A percentile compares a stretch with the other conserved stretches of the same genome.
These are phyloP conservation scores for Parapsyche elsis DNA, from an alignment of 1,140 invertebrate genomes.

Conservation along the genomic window DNA sequence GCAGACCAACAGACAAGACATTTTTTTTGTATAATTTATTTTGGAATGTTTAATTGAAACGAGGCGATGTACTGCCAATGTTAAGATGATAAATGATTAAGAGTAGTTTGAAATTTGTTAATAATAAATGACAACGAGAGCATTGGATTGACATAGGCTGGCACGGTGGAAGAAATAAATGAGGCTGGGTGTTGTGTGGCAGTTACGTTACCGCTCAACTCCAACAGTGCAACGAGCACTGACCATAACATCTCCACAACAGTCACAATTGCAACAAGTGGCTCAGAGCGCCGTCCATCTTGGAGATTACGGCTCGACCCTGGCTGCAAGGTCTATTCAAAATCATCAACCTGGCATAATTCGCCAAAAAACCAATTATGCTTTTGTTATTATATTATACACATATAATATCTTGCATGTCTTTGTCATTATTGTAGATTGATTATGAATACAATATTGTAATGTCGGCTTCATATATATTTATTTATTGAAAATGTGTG, in stretches of 20 bases:
- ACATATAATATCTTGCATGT: conserved; percentile 11
- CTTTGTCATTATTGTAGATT: neutral
- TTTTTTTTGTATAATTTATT: no score
- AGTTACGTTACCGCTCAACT: conserved; percentile 65
- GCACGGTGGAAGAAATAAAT: conserved; percentile 77
- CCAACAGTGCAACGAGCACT: conserved; percentile 46
- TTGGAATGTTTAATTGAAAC: no score
- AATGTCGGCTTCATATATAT: neutral
- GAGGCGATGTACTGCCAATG: no score
- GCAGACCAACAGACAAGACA: no score
- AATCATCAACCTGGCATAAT: conserved; percentile 38
- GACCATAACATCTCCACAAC: conserved; percentile 59
- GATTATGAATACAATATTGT: conserved; percentile 8
- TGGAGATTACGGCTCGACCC: conserved; percentile 91
- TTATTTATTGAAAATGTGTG: conserved; percentile 5
- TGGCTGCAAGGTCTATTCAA: conserved; percentile 79
- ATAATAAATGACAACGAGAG: conserved; percentile 30
- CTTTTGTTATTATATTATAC: conserved; percentile 11
- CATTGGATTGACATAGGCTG: conserved; percentile 44
- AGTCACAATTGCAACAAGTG: conserved; percentile 63
- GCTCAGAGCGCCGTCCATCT: conserved; percentile 83
- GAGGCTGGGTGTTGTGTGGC: conserved; percentile 60
- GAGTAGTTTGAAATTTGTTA: no score
- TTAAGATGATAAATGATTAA: no score
- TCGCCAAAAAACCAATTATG: neutral